Evolutionary conservation across 2,113 vertebrate species (phyloP).

Genomic region (Cheirogaleus medius): DNA sequence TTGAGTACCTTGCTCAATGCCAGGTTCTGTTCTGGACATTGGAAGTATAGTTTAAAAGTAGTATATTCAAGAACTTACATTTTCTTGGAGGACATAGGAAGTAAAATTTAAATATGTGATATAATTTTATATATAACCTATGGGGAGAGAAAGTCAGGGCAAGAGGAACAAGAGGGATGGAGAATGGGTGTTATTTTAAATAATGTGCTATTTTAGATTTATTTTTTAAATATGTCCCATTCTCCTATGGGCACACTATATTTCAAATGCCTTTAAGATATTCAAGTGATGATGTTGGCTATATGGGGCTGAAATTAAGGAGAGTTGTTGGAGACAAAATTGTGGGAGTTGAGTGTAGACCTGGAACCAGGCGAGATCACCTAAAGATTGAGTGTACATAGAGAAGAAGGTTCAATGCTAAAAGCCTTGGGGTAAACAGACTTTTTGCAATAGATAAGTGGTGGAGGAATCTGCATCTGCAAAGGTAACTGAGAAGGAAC

Average conservation of each 20-base stretch:
- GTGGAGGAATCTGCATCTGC: too few species aligned
- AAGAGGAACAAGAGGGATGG: neutral
- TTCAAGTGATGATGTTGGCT: neutral
- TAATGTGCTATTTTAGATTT: neutral
- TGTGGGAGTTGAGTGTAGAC: neutral
- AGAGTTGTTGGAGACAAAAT: neutral
- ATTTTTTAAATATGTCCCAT: neutral
- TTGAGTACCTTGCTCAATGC: neutral
- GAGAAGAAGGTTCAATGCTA: neutral
- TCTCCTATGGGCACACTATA: neutral
- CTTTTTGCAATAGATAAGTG: neutral
- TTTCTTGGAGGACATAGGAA: neutral
- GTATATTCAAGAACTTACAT: neutral
- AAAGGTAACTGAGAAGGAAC: neutral
- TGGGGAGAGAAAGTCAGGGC: neutral
- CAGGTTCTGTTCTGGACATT: neutral
- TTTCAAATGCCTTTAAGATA: constrained; percentile 16
- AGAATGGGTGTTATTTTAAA: neutral
- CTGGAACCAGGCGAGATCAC: neutral
- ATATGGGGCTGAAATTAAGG: neutral
- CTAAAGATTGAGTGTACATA: neutral
- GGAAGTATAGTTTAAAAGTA: neutral
- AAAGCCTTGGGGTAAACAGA: neutral
- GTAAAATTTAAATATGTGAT: neutral
- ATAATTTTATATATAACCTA: neutral